Evolutionary conservation across 1,140 invertebrate species (phyloP).

Genomic region (Drosophila oshimai): DNA sequence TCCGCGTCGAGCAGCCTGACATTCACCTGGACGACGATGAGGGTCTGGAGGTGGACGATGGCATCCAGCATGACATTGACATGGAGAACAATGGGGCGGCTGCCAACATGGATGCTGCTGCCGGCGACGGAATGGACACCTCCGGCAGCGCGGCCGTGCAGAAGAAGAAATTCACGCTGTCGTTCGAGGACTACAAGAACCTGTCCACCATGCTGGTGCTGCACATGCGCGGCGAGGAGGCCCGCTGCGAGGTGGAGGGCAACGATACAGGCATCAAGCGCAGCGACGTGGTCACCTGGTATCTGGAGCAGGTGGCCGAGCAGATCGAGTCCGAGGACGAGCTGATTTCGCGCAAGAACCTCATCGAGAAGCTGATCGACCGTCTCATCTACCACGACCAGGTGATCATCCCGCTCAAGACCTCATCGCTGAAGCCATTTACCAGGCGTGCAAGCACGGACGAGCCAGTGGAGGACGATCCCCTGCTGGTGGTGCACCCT

Average conservation of each 20-base stretch:
- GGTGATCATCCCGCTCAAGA: slow-evolving; percentile 94
- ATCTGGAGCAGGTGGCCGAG: slow-evolving; percentile 94
- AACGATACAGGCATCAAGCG: slow-evolving; percentile 87
- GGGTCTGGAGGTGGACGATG: slow-evolving; percentile 83
- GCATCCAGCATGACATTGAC: slow-evolving; percentile 58
- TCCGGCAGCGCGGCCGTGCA: slow-evolving; percentile 30
- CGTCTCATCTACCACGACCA: slow-evolving; percentile 96
- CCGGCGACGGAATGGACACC: slow-evolving; percentile 33
- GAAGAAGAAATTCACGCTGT: slow-evolving; percentile 94
- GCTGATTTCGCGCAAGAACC: slow-evolving; percentile 92
- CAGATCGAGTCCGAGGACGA: slow-evolving; percentile 96
- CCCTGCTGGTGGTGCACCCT: slow-evolving; percentile 96
- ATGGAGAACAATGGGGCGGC: slow-evolving; percentile 81
- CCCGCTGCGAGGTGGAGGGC: slow-evolving; percentile 86
- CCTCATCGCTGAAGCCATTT: slow-evolving; percentile 85
- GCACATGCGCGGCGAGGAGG: slow-evolving; percentile 94
- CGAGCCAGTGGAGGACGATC: slow-evolving; percentile 89
- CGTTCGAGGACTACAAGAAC: slow-evolving; percentile 97
- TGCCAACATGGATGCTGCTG: slow-evolving; percentile 50
- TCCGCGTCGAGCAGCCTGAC: slow-evolving; percentile 98
- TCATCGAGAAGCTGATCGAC: slow-evolving; percentile 98
- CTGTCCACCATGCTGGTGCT: slow-evolving; percentile 95
- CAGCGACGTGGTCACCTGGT: slow-evolving; percentile 96
- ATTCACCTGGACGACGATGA: slow-evolving; percentile 94
- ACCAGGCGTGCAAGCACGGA: slow-evolving; percentile 80